phyloP scores from a whole-genome alignment of 2,113 vertebrate genomes.

The Anoplopoma fimbria region DNA sequence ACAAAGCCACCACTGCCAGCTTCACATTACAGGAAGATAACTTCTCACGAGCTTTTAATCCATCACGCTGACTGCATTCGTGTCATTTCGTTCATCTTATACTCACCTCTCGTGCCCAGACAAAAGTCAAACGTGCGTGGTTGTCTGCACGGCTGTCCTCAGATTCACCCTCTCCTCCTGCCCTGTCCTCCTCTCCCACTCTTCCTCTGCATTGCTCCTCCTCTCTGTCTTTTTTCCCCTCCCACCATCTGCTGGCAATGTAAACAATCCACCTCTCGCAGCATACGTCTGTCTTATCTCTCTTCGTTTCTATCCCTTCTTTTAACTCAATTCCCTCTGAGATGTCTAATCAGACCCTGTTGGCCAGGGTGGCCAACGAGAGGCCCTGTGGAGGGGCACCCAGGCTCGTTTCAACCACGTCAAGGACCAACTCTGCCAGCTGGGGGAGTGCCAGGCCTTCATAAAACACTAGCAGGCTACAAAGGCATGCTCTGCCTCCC shows the following conservation, averaged over 20 bases:
- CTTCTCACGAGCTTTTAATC: constrained; percentile 27
- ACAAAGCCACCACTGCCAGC: constrained; percentile 50
- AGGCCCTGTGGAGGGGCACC: constrained; percentile 73
- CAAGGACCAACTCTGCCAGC: constrained; percentile 66
- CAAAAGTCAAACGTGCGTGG: constrained; percentile 46
- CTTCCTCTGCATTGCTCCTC: constrained; percentile 67
- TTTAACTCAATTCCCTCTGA: constrained; percentile 37
- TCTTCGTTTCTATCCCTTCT: constrained; percentile 23
- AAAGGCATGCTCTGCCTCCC: constrained; percentile 58
- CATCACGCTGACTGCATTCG: constrained; percentile 21
- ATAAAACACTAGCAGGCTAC: constrained; percentile 71
- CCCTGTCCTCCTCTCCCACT: constrained; percentile 63
- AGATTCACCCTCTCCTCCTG: constrained; percentile 73
- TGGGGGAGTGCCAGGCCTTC: constrained; percentile 76
- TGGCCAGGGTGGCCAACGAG: constrained; percentile 57
- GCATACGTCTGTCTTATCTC: constrained; percentile 56
- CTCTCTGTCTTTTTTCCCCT: constrained; percentile 62
- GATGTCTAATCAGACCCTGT: constrained; percentile 52
- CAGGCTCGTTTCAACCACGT: constrained; percentile 49
- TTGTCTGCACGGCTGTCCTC: constrained; percentile 71
- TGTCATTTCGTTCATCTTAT: constrained; percentile 46
- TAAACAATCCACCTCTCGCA: constrained; percentile 72
- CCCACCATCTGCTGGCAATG: constrained; percentile 70
- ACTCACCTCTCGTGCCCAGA: constrained; percentile 63
- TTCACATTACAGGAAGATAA: constrained; percentile 54